Percentiles rank a stretch among this genome's conserved stretches.
These are phyloP conservation scores for Anas platyrhynchos DNA, from an alignment of 2,113 vertebrate species.

Conservation along the genomic window DNA sequence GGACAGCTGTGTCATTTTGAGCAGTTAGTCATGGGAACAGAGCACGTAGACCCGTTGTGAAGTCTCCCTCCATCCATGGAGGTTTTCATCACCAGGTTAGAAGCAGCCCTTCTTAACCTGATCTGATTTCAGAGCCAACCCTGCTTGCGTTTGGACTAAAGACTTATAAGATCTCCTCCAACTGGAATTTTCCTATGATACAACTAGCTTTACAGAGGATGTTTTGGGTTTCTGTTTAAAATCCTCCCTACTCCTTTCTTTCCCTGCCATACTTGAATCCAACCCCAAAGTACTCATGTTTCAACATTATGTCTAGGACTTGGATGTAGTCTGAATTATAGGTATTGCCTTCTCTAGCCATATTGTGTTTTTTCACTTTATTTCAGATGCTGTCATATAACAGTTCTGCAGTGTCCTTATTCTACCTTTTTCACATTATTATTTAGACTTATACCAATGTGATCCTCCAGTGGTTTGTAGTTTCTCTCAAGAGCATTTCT, in stretches of 20 bases:
- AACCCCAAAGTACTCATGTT: neutral
- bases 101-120: neutral
- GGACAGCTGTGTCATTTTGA: neutral
- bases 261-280: neutral
- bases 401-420: neutral
- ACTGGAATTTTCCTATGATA: neutral
- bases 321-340: neutral
- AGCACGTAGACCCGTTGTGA: neutral
- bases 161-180: neutral
- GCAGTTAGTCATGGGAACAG: neutral
- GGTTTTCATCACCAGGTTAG: neutral
- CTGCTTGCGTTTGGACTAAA: neutral
- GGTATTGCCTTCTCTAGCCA: neutral
- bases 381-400: neutral
- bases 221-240: neutral
- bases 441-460: neutral
- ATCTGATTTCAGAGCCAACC: neutral
- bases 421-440: neutral
- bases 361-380: neutral
- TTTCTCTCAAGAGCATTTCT: neutral
- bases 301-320: neutral
- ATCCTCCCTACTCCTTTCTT: neutral
- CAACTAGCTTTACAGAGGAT: neutral
- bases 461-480: neutral
- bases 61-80: neutral